Evolutionary conservation across 1,140 invertebrate genomes (phyloP).

Genomic region (Drosophila biarmipes): DNA sequence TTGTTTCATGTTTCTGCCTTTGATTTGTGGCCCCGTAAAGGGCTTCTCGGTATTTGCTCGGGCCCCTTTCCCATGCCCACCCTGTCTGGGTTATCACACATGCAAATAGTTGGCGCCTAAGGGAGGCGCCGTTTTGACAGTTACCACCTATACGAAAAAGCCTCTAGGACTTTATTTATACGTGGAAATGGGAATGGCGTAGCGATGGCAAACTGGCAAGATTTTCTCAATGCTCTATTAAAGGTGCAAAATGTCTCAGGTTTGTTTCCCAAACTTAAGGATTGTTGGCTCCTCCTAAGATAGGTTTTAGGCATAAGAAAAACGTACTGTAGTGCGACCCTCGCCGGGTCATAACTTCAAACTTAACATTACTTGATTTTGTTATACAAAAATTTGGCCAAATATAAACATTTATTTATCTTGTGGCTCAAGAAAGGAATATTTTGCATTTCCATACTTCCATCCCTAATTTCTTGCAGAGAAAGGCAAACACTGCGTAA

Average conservation of each 20-base stretch:
- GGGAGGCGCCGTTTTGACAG: slow-evolving; percentile 40
- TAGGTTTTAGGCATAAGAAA: too few relatives aligned
- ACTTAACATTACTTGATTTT: too few relatives aligned
- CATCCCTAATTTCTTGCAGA: not conserved
- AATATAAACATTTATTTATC: too few relatives aligned
- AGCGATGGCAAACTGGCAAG: not conserved
- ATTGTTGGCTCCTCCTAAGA: too few relatives aligned
- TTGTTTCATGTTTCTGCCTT: slow-evolving; percentile 72
- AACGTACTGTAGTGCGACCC: too few relatives aligned
- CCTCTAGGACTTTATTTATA: not conserved
- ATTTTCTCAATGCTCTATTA: not conserved
- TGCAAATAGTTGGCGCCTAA: slow-evolving; percentile 27
- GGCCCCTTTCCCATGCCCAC: not conserved
- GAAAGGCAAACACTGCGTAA: slow-evolving; percentile 29
- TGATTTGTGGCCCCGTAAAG: slow-evolving; percentile 46
- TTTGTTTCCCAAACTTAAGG: too few relatives aligned
- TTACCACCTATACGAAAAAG: not conserved
- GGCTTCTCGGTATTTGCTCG: slow-evolving; percentile 24
- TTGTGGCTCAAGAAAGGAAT: not conserved
- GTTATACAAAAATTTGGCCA: too few relatives aligned
- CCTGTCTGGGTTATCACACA: slow-evolving; percentile 6
- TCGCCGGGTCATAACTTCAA: too few relatives aligned
- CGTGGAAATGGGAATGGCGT: not conserved
- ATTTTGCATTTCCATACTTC: not conserved
- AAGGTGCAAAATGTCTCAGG: too few relatives aligned